A percentile compares a stretch with the other conserved stretches of the same genome.
These are phyloP conservation scores for Leptinotarsa defecta DNA, from an alignment of 1,140 invertebrate species.

Conservation along the genomic window DNA sequence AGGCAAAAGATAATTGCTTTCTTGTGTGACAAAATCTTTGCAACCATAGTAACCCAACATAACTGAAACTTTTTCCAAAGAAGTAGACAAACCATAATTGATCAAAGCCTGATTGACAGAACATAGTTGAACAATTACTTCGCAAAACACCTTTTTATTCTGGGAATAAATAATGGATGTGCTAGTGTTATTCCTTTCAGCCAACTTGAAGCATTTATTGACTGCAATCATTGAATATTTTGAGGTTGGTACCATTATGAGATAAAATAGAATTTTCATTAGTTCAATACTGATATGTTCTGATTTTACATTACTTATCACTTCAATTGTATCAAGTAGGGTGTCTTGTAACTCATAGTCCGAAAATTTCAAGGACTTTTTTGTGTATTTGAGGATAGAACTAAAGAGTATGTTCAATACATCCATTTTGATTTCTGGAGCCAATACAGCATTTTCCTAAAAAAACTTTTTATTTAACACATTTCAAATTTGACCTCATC, in stretches of 20 bases:
- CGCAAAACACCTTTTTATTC: slow-evolving; percentile 69
- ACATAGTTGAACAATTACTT: slow-evolving; percentile 63
- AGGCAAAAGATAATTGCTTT: slow-evolving; percentile 64
- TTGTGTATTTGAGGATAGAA: slow-evolving; percentile 58
- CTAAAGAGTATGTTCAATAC: slow-evolving; percentile 61
- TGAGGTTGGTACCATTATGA: slow-evolving; percentile 68
- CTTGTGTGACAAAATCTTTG: slow-evolving; percentile 65
- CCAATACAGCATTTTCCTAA: slow-evolving; percentile 50
- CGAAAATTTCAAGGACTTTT: slow-evolving; percentile 59
- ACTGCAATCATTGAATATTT: slow-evolving; percentile 65
- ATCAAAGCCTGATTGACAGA: slow-evolving; percentile 52
- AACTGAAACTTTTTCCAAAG: slow-evolving; percentile 59
- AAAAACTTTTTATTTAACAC: slow-evolving; percentile 34
- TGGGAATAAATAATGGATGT: slow-evolving; percentile 68
- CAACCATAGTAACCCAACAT: slow-evolving; percentile 65
- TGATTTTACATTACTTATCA: slow-evolving; percentile 57
- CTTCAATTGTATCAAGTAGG: slow-evolving; percentile 60
- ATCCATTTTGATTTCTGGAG: slow-evolving; percentile 55
- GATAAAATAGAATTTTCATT: slow-evolving; percentile 66
- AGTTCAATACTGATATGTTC: slow-evolving; percentile 59
- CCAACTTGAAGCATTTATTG: slow-evolving; percentile 65
- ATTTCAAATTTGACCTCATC: neutral
- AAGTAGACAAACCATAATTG: slow-evolving; percentile 57
- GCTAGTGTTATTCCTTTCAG: slow-evolving; percentile 61
- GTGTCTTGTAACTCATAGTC: slow-evolving; percentile 61